These are phyloP conservation scores for Mus caroli DNA, from an alignment of 2,797 vertebrate species.

Conservation along the genomic window DNA sequence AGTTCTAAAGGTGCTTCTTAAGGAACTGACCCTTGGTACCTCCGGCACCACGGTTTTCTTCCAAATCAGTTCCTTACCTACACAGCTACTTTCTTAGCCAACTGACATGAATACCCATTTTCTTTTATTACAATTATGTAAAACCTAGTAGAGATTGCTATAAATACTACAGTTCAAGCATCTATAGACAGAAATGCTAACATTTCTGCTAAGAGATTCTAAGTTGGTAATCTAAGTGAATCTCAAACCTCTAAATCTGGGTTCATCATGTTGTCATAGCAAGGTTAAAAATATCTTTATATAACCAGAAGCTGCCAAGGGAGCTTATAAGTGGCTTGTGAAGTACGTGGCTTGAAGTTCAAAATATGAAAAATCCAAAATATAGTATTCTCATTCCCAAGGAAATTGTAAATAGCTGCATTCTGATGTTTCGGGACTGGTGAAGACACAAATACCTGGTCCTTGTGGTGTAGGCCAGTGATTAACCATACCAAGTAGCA, in stretches of 20 bases:
- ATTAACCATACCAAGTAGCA: background rate
- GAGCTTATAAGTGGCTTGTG: background rate
- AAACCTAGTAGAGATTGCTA: background rate
- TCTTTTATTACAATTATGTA: conserved; percentile 14
- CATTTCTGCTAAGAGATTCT: conserved; percentile 2
- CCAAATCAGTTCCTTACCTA: conserved; percentile 28
- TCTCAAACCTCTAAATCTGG: conserved; percentile 36
- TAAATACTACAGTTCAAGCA: conserved; percentile 23
- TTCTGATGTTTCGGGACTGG: background rate
- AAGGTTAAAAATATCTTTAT: conserved; percentile 24
- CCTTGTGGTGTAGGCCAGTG: background rate
- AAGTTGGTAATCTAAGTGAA: conserved; percentile 50
- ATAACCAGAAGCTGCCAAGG: background rate
- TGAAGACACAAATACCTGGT: background rate
- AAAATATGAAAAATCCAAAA: conserved; percentile 28
- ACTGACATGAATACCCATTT: conserved; percentile 27
- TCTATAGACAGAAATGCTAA: conserved; percentile 25
- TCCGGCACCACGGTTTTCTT: background rate
- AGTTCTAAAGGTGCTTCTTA: conserved; percentile 29
- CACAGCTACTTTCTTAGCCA: conserved; percentile 44
- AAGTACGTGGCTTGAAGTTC: background rate
- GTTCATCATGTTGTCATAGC: conserved; percentile 41
- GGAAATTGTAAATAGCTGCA: background rate
- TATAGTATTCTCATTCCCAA: background rate
- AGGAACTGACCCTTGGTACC: background rate